Conservation (phyloP, 2,888 invertebrate genomes). For the Autographa pulchrina region DNA sequence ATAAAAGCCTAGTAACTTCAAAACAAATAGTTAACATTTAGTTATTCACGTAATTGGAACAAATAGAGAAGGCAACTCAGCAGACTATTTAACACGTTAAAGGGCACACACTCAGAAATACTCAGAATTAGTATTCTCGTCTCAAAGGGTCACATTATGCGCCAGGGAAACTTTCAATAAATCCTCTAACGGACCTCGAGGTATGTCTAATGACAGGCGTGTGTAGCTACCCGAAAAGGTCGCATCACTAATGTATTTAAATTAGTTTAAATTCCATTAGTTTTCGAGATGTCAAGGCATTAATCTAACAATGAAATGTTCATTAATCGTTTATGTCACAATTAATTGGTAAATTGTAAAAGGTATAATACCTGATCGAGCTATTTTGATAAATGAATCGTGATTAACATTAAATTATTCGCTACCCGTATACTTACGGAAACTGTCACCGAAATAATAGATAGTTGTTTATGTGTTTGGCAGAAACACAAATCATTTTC, state of each 20-base stretch:
- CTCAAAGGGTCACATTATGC: slow-evolving; percentile 54
- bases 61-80: slow-evolving; percentile 40
- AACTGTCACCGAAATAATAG: slow-evolving; percentile 21
- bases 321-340: slow-evolving; percentile 26
- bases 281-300: slow-evolving; percentile 35
- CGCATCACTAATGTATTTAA: slow-evolving; percentile 56
- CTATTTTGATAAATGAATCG: slow-evolving; percentile 13
- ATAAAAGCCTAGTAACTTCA: slow-evolving; percentile 9
- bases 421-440: slow-evolving; percentile 3
- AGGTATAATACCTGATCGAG: slow-evolving; percentile 3
- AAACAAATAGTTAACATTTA: slow-evolving; percentile 31
- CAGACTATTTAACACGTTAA: slow-evolving; percentile 56
- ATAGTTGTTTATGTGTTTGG: slow-evolving; percentile 18
- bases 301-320: slow-evolving; percentile 26
- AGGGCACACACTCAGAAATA: slow-evolving; percentile 39
- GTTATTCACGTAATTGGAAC: slow-evolving; percentile 52
- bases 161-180: slow-evolving; percentile 61
- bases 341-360: slow-evolving; percentile 14
- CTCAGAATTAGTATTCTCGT: slow-evolving; percentile 58
- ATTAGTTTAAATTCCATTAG: slow-evolving; percentile 57
- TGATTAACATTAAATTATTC: slow-evolving; percentile 15
- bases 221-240: slow-evolving; percentile 48
- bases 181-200: slow-evolving; percentile 54
- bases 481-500: slow-evolving; percentile 29
- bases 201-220: slow-evolving; percentile 37